Conservation (phyloP, 2,888 invertebrate genomes). For the Crocallis elinguaria region DNA sequence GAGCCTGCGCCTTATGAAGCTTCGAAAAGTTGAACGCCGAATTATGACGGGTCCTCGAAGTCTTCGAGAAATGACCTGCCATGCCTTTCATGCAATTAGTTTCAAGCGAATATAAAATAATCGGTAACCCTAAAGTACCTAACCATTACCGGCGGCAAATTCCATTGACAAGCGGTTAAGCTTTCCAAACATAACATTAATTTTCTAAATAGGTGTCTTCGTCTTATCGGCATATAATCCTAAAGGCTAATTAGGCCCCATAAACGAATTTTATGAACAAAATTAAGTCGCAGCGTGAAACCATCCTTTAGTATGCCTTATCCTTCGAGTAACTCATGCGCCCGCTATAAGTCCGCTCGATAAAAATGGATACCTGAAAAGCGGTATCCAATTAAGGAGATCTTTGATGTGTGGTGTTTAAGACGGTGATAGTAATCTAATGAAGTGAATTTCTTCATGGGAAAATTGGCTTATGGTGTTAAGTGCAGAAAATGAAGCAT, state of each 20-base stretch:
- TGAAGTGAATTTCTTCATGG: not conserved
- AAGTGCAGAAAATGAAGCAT: too few species aligned
- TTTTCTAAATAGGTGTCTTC: slow-evolving; percentile 4
- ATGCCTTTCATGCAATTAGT: too few species aligned
- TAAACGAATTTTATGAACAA: slow-evolving; percentile 14
- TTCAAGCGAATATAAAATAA: not conserved
- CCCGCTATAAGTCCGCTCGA: slow-evolving; percentile 39
- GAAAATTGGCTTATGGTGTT: not conserved
- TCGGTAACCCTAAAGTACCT: not conserved
- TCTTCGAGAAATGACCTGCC: too few species aligned
- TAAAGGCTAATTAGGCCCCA: slow-evolving; percentile 13
- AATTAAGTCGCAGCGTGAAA: slow-evolving; percentile 19
- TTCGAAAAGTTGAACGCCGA: too few species aligned
- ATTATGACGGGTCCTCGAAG: too few species aligned
- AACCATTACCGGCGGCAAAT: not conserved
- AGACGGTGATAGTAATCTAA: slow-evolving; percentile 33
- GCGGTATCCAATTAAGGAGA: slow-evolving; percentile 60
- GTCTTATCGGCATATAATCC: slow-evolving; percentile 2
- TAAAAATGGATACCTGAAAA: slow-evolving; percentile 51
- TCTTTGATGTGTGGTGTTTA: slow-evolving; percentile 47
- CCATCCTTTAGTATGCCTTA: slow-evolving; percentile 14
- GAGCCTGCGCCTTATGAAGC: too few species aligned
- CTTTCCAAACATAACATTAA: not conserved
- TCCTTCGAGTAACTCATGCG: slow-evolving; percentile 23
- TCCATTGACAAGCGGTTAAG: not conserved